Evolutionary conservation across 2,113 vertebrate genomes (phyloP).

Genomic region (Eulemur macaco): DNA sequence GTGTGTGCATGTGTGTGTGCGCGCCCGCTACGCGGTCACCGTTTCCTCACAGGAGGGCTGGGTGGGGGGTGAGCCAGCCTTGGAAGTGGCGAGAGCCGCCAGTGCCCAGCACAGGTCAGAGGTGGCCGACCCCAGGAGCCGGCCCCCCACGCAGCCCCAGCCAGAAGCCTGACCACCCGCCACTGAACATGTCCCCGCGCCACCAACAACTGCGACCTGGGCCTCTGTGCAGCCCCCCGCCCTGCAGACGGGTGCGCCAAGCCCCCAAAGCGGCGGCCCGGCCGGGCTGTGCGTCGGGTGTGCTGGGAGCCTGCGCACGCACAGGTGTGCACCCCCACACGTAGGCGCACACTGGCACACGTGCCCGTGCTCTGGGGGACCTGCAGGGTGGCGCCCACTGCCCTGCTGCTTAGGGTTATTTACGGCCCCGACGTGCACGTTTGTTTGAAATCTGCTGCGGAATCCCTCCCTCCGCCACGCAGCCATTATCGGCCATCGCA

Average conservation of each 20-base stretch:
- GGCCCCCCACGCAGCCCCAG: rapidly evolving
- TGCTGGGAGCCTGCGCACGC: not conserved
- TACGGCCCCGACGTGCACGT: slow-evolving; percentile 73
- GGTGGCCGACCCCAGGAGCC: rapidly evolving
- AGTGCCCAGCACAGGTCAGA: not conserved
- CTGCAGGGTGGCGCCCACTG: rapidly evolving
- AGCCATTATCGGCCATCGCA: slow-evolving; percentile 80
- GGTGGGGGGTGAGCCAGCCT: too few species aligned
- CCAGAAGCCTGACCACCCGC: not conserved
- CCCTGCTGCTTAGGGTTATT: slow-evolving; percentile 79
- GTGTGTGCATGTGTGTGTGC: not conserved
- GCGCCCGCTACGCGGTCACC: rapidly evolving
- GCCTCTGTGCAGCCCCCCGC: not conserved
- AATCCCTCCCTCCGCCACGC: slow-evolving; percentile 81
- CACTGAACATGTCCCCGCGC: too few species aligned
- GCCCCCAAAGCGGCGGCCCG: rapidly evolving
- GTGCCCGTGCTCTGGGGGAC: not conserved
- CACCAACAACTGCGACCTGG: not conserved
- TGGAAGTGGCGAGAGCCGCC: not conserved
- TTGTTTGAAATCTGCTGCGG: slow-evolving; percentile 83
- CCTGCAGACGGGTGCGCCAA: rapidly evolving
- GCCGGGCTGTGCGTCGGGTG: rapidly evolving
- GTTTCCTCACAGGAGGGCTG: not conserved
- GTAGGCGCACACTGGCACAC: too few species aligned
- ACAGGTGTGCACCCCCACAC: rapidly evolving